phyloP scores from a whole-genome alignment of 1,140 invertebrate species.

The Brachionus rotundiformis region DNA sequence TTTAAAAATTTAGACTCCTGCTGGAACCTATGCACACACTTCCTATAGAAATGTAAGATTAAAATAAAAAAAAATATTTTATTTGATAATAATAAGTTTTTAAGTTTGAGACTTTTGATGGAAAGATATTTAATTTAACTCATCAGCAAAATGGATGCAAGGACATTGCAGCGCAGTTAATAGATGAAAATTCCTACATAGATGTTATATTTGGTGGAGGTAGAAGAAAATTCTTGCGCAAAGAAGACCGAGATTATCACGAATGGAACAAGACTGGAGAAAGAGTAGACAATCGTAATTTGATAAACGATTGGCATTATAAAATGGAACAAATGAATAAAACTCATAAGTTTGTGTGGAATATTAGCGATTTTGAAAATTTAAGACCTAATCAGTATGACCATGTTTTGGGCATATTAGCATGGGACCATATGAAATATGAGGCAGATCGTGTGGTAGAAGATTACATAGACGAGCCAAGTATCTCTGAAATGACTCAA shows the following conservation, averaged over 20 bases:
- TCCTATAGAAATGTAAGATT: constrained; percentile 8
- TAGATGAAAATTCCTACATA: constrained; percentile 54
- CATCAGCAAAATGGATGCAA: constrained; percentile 60
- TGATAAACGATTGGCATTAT: constrained; percentile 47
- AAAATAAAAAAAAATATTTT: background rate
- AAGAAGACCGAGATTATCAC: background rate
- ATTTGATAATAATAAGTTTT: too few relatives aligned
- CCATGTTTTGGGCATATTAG: constrained; percentile 53
- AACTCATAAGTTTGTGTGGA: constrained; percentile 42
- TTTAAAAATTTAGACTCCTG: too few relatives aligned
- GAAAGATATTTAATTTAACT: constrained; percentile 52
- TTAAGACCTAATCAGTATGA: constrained; percentile 38
- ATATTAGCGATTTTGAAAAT: constrained; percentile 22
- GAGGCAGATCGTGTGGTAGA: constrained; percentile 68
- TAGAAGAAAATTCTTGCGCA: constrained; percentile 18
- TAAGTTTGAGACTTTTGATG: constrained; percentile 60
- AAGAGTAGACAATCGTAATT: constrained; percentile 35
- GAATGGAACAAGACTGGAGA: constrained; percentile 10
- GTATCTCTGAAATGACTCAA: constrained; percentile 80
- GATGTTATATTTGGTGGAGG: constrained; percentile 50
- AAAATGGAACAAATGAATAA: constrained; percentile 38
- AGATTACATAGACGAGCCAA: constrained; percentile 63
- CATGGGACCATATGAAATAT: constrained; percentile 77
- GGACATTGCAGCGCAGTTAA: constrained; percentile 62
- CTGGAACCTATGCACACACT: constrained; percentile 75